Evolutionary conservation across 2,888 invertebrate genomes (phyloP), one percentile per base, ranked within the genome.

Genomic region (Drosophila mettleri): DNA sequence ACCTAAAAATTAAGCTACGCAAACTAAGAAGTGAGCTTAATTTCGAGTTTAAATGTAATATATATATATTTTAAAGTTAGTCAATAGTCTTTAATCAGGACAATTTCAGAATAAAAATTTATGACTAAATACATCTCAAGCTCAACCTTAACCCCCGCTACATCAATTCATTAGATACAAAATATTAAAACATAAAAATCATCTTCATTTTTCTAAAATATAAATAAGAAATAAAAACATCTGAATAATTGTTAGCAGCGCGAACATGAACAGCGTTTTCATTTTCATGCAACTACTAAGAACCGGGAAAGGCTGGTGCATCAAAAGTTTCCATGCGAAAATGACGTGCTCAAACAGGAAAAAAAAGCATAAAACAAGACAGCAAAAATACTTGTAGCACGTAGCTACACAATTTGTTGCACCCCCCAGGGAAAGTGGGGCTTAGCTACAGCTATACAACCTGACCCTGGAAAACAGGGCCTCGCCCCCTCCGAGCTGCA

Each of bases 211-310:
- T 33, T 33, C 20, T 48, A 22, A 48, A 22, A 31, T 20, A 33
- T 22, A 24, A 43, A 59, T 29, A 69, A 55, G 10, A 22, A 22
- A 18, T 7, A 29, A 16, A 46, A 18, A 12, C 2, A 29, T 2
- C 33, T 33, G 14, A 16, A 76, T 79, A 82, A 77, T 82, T 73
- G 74, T 74, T 76, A 51, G 57, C 67, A 33, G 46, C 45, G 59
- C 43, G 36, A 58, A 43, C 33, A 63, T 62, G 59, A 38, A 49
- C 24, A 58, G 18, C 33, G 33, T 14, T 34, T 48, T 53, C 24
- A 20, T 51, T 48, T 41, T 43, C 36, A 16, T 29, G 43, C 38
- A 38, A 39, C 36, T 48, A 38, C 39, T 20, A 8, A 34, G 33
- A 48, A 27, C 62, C 34, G 27, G 55, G 20, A 58, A 66, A 60